Conservation (phyloP, 2,113 vertebrate genomes). For the Camelus bactrianus region DNA sequence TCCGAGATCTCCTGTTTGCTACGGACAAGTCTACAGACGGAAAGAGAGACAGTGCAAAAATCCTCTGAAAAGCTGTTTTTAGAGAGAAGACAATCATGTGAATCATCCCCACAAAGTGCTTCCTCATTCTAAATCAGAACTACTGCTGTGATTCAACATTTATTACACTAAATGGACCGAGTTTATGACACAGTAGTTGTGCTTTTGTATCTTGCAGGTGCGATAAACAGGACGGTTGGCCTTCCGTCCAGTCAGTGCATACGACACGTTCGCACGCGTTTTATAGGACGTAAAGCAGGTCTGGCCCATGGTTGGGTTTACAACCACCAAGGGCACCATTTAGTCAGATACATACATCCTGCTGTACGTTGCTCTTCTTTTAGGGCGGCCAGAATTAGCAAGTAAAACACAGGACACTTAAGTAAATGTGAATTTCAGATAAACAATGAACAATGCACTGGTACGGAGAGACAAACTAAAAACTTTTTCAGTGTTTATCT, state of each 20-base stretch:
- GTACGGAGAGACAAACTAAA: background rate
- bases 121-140: background rate
- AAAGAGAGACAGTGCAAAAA: background rate
- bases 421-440: background rate
- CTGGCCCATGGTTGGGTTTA: background rate
- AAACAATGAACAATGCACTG: background rate
- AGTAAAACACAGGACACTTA: background rate
- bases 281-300: fast-evolving
- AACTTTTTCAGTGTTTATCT: background rate
- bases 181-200: too few relatives aligned
- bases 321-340: background rate
- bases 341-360: background rate
- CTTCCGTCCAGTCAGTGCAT: fast-evolving
- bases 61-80: background rate
- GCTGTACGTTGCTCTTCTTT: background rate
- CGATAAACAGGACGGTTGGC: fast-evolving
- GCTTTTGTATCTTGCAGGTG: background rate
- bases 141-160: background rate
- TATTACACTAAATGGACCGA: background rate
- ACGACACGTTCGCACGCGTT: fast-evolving
- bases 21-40: background rate
- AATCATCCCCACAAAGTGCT: background rate
- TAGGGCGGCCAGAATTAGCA: too few relatives aligned
- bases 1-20: background rate
- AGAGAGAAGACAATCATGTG: background rate